phyloP scores from a whole-genome alignment of 2,888 invertebrate genomes.

The Augiades crinisus region DNA sequence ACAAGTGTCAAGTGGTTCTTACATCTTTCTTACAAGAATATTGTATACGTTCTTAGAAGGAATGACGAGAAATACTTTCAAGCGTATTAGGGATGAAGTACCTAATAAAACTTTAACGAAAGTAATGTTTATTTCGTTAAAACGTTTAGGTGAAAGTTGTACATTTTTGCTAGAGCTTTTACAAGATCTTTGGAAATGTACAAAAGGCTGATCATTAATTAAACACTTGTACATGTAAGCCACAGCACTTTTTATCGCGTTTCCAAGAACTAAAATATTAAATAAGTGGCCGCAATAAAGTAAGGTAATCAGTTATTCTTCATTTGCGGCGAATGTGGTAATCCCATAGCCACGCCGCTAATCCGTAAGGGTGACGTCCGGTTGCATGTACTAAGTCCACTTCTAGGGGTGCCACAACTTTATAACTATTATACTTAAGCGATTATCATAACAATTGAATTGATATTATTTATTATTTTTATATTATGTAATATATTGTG shows the following conservation, averaged over 20 bases:
- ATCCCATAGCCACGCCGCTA: conserved; percentile 77
- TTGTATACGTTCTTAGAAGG: not conserved
- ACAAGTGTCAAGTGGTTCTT: not conserved
- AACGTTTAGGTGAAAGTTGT: too few relatives aligned
- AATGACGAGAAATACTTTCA: not conserved
- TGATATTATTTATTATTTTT: too few relatives aligned
- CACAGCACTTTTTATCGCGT: not conserved
- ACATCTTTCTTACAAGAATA: not conserved
- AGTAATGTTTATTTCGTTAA: too few relatives aligned
- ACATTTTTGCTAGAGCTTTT: too few relatives aligned
- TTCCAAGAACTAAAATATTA: not conserved
- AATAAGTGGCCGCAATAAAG: conserved; percentile 22
- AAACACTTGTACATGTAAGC: too few relatives aligned
- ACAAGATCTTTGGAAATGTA: too few relatives aligned
- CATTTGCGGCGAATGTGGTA: conserved; percentile 79
- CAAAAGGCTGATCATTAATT: too few relatives aligned
- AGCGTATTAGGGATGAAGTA: not conserved
- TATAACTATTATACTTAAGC: not conserved
- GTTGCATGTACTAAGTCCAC: conserved; percentile 55
- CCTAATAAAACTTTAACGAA: too few relatives aligned
- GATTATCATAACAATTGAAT: too few relatives aligned
- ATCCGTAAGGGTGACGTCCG: conserved; percentile 78
- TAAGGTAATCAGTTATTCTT: conserved; percentile 71
- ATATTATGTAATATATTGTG: too few relatives aligned
- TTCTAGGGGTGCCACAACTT: conserved; percentile 55